A percentile compares a stretch with the other conserved stretches of the same genome.
Conservation (phyloP, 2,113 vertebrate genomes). For the Melanostigma gelatinosum region DNA sequence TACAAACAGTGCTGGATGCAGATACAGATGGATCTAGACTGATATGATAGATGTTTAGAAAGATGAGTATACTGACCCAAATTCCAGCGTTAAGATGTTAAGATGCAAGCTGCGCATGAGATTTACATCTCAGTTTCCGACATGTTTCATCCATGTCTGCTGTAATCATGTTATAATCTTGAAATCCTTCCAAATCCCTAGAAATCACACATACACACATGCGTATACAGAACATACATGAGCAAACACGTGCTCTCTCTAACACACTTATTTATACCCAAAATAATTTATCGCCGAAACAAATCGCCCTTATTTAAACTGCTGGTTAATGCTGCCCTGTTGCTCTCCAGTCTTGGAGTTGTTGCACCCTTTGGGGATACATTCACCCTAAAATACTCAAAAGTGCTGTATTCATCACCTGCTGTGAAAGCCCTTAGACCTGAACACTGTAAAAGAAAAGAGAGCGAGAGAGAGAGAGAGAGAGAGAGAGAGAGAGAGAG, state of each 20-base stretch:
- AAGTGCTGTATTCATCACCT: neutral
- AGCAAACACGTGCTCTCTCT: constrained; percentile 2
- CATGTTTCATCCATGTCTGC: constrained; percentile 49
- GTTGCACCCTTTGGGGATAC: neutral
- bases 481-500: neutral
- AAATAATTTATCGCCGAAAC: neutral
- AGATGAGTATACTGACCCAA: constrained; percentile 2
- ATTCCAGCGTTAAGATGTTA: constrained; percentile 24
- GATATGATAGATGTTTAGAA: neutral
- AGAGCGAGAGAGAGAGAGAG: no score
- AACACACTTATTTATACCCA: neutral
- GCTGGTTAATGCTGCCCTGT: neutral
- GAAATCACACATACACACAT: constrained; percentile 52
- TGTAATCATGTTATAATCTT: constrained; percentile 78
- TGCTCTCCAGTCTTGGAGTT: neutral
- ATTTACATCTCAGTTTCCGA: constrained; percentile 56
- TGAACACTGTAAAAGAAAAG: neutral
- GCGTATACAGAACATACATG: neutral
- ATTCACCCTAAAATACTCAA: neutral
- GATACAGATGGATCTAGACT: neutral
- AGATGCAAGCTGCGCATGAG: constrained; percentile 32
- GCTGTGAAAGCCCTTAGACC: neutral
- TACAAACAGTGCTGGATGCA: neutral
- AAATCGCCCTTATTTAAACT: neutral
- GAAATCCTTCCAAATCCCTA: constrained; percentile 80